phyloP scores from a whole-genome alignment of 2,797 vertebrate species.

The Danio jaintianensis region DNA sequence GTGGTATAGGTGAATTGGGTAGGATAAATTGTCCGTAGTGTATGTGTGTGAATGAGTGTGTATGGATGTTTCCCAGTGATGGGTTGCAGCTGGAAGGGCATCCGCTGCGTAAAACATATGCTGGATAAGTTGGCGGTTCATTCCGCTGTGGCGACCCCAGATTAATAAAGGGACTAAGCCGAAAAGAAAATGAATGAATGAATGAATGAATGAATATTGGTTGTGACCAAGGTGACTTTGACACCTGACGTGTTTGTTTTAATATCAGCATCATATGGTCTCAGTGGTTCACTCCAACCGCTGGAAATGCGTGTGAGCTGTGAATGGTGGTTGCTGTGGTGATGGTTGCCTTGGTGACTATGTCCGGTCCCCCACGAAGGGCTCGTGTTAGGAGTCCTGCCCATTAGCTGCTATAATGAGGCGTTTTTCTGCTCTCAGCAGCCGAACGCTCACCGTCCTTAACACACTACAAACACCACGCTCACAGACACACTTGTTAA shows the following conservation, averaged over 20 bases:
- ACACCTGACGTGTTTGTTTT: background rate
- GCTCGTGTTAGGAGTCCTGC: conserved; percentile 32
- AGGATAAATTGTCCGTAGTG: no score
- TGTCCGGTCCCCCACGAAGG: conserved; percentile 38
- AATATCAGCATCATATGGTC: background rate
- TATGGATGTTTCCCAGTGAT: no score
- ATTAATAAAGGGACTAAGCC: no score
- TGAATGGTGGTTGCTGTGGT: conserved; percentile 37
- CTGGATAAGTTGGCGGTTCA: no score
- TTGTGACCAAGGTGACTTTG: no score
- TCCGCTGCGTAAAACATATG: no score
- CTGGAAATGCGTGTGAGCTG: conserved; percentile 16
- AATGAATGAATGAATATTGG: no score
- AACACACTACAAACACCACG: conserved; percentile 1
- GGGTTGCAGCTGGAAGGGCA: no score
- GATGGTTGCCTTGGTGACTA: conserved; percentile 43
- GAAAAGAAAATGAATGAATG: no score
- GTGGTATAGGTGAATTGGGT: no score
- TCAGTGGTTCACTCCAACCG: conserved; percentile 2
- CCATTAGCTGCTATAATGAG: conserved; percentile 40
- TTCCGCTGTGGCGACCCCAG: no score
- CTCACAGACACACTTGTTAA: conserved; percentile 31
- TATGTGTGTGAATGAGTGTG: no score
- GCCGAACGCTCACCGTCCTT: conserved; percentile 8
- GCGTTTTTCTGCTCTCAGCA: conserved; percentile 34